Conservation (phyloP, 2,888 invertebrate species). For the Meandrusa payeni region DNA sequence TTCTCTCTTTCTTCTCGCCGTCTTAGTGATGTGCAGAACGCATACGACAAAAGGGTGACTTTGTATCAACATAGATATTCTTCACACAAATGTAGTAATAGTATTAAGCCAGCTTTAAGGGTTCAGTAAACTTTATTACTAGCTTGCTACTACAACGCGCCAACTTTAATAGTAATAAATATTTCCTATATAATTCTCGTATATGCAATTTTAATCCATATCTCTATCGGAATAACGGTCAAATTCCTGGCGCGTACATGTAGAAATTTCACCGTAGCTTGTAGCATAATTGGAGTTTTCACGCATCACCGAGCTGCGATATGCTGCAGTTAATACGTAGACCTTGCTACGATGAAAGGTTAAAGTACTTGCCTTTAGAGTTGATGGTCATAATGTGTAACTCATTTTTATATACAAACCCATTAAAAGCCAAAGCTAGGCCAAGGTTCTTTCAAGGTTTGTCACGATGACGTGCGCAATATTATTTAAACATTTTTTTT, state of each 20-base stretch:
- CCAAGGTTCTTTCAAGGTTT: too few relatives aligned
- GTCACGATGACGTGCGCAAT: too few relatives aligned
- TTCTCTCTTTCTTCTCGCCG: too few relatives aligned
- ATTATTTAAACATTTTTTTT: too few relatives aligned
- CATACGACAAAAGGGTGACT: too few relatives aligned
- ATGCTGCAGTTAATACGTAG: conserved; percentile 24
- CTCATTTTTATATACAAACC: too few relatives aligned
- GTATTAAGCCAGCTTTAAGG: conserved; percentile 28
- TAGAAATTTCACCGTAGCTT: conserved; percentile 33
- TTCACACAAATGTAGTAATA: too few relatives aligned
- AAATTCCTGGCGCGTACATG: conserved; percentile 3
- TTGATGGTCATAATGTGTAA: too few relatives aligned
- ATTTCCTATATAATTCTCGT: conserved; percentile 30
- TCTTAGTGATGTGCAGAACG: too few relatives aligned
- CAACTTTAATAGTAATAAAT: conserved; percentile 43
- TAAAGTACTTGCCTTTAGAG: not conserved
- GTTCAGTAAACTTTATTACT: conserved; percentile 39
- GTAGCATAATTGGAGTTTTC: conserved; percentile 50
- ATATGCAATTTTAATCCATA: not conserved
- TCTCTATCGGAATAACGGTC: conserved; percentile 16
- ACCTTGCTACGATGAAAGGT: conserved; percentile 4
- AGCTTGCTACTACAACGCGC: conserved; percentile 25
- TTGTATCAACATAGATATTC: too few relatives aligned
- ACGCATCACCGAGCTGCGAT: conserved; percentile 41
- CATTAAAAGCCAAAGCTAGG: too few relatives aligned